Percentiles rank a stretch among this genome's conserved stretches.
These are phyloP conservation scores for Eupeodes luniger DNA, from an alignment of 2,888 invertebrate species.

Conservation along the genomic window DNA sequence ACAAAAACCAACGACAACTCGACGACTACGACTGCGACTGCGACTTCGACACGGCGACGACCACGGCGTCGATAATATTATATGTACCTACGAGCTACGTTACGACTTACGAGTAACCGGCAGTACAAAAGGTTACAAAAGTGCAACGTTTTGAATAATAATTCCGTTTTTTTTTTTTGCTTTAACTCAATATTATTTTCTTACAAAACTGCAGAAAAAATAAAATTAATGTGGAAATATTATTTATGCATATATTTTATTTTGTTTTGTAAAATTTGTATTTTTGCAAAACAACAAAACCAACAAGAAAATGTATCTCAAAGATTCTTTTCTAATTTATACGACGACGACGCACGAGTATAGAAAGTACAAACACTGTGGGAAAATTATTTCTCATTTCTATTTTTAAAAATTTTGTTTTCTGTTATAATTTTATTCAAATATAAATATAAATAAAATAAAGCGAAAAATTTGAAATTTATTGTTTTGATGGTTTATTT, in stretches of 20 bases:
- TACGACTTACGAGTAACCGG: constrained; percentile 1
- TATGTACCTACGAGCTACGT: too few relatives aligned
- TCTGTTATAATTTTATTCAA: constrained; percentile 48
- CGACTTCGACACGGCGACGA: neutral
- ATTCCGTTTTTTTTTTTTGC: neutral
- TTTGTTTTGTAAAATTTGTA: constrained; percentile 5
- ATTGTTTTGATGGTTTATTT: constrained; percentile 37
- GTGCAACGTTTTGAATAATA: constrained; percentile 39
- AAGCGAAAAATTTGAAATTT: constrained; percentile 15
- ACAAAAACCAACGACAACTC: neutral
- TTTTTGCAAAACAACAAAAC: constrained; percentile 21
- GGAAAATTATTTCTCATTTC: constrained; percentile 65
- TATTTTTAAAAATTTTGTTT: constrained; percentile 62
- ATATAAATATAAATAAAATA: constrained; percentile 24
- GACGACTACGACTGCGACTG: neutral
- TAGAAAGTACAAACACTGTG: constrained; percentile 45
- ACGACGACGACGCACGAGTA: too few relatives aligned
- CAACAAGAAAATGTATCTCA: constrained; percentile 45
- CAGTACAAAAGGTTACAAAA: constrained; percentile 38
- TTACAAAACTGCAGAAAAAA: constrained; percentile 22
- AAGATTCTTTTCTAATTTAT: constrained; percentile 24
- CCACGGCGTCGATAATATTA: neutral
- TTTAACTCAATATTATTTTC: neutral
- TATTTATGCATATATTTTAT: constrained; percentile 32
- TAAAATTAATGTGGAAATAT: constrained; percentile 16